Evolutionary conservation across 2,797 vertebrate genomes (phyloP).

Genomic region (Antrozous pallidus): DNA sequence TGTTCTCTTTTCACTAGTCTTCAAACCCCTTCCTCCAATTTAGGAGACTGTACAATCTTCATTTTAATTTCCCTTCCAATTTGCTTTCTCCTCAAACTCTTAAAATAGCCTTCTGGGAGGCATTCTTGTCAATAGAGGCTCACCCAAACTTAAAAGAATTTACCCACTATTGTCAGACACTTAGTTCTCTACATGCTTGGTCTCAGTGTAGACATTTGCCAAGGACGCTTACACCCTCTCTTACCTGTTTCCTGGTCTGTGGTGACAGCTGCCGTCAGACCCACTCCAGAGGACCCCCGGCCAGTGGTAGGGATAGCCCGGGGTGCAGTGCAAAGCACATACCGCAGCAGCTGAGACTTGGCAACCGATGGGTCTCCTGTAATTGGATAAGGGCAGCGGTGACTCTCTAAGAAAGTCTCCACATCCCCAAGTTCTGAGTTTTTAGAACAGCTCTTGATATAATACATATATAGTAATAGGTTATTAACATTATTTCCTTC

Average conservation of each 20-base stretch:
- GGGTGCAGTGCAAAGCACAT: conserved; percentile 93
- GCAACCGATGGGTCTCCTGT: conserved; percentile 97
- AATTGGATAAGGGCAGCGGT: rapidly evolving
- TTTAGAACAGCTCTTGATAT: background rate
- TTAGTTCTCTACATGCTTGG: background rate
- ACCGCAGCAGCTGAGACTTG: conserved; percentile 96
- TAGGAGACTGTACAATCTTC: background rate
- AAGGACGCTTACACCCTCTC: conserved; percentile 19
- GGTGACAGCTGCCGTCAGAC: conserved; percentile 95
- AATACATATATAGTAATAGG: background rate
- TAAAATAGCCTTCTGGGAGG: background rate
- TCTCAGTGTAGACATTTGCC: background rate
- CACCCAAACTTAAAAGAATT: background rate
- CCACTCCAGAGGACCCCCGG: conserved; percentile 94
- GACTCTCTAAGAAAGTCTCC: background rate
- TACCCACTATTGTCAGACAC: background rate
- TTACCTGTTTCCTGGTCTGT: conserved; percentile 97
- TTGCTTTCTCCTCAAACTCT: background rate
- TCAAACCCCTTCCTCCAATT: background rate
- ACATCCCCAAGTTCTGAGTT: background rate
- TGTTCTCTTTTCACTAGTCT: background rate
- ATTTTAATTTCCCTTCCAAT: background rate
- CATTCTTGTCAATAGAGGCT: background rate
- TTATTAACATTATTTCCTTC: background rate
- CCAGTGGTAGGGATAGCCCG: conserved; percentile 96